Base-by-base conservation (phyloP, 35 echinoderm and acorn worm species). In the Lytechinus variegatus region DNA sequence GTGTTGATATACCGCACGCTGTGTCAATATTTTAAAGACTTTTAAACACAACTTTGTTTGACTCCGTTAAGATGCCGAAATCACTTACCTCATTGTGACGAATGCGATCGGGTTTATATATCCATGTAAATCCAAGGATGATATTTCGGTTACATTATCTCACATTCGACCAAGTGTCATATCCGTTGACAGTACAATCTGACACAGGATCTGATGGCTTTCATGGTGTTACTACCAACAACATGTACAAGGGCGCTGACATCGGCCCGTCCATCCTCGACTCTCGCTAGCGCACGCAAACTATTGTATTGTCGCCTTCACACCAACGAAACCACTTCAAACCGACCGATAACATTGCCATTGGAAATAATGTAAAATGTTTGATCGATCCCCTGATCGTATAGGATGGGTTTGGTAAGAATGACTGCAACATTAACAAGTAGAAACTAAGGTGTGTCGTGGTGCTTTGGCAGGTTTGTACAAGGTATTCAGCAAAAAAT, bases 11-110 rank as follows among this genome's bases (percentile, higher is more conserved):
- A 79, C 66, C 16, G n/a, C 66, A 16, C 66, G n/a, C 14, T 79
- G 66, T 79, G 66, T 79, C 66, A 79, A 79, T 79, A 79, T 79
- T 79, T 79, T 21, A 79, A 79, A 79, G 66, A 79, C 66, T 79
- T 79, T 44, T 79, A 79, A 79, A 79, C 66, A 79, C 66, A 79
- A 16, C 14, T 79, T 79, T 79, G 66, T 79, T 79, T 79, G 66
- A 24, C n/a, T 16, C n/a, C 66, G 33, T 79, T 79, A 24, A 24
- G 66, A 79, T 79, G 66, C 5, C 19, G 66, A 79, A 79, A 71
- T 24, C 19, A 7, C 66, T 79, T 79, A 79, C 66, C 66, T 79
- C 66, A 79, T 79, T 8, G 21, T 79, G 66, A 8, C n/a, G 5
- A 44, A 44, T 44, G 66, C 66, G n/a, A 79, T 79, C 66, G n/a